Evolutionary conservation across 2,888 invertebrate species (phyloP).

Genomic region (Ochropacha duplaris): DNA sequence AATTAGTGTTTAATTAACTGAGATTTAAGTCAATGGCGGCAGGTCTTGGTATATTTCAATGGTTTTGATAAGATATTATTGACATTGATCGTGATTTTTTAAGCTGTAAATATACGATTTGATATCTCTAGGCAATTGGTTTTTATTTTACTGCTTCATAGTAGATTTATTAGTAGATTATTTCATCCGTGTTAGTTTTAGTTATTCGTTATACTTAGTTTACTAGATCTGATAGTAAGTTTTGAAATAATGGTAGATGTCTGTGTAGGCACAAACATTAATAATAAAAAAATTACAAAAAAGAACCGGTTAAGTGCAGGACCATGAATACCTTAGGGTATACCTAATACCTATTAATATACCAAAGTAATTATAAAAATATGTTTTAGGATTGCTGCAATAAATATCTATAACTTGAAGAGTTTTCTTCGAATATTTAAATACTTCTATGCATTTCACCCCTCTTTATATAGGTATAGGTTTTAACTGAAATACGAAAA

Average conservation of each 20-base stretch:
- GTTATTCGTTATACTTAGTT: not conserved
- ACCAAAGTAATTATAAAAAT: too few species aligned
- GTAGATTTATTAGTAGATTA: not conserved
- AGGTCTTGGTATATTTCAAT: not conserved
- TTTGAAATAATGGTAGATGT: not conserved
- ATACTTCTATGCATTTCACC: too few species aligned
- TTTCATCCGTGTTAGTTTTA: not conserved
- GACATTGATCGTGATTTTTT: not conserved
- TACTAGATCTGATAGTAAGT: not conserved
- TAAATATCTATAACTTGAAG: too few species aligned
- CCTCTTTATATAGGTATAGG: too few species aligned
- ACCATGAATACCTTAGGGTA: too few species aligned
- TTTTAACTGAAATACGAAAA: too few species aligned
- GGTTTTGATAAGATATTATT: not conserved
- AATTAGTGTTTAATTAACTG: not conserved
- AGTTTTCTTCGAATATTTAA: too few species aligned
- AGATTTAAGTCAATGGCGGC: not conserved
- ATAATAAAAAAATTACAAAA: too few species aligned
- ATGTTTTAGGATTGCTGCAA: too few species aligned
- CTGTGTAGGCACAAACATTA: too few species aligned
- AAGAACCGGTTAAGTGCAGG: too few species aligned
- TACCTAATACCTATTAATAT: too few species aligned
- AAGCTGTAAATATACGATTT: not conserved
- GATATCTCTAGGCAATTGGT: not conserved
- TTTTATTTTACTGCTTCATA: not conserved